A percentile compares a stretch with the other conserved stretches of the same genome.
Conservation (phyloP, 1,140 invertebrate species). For the Achatina immaculata region DNA sequence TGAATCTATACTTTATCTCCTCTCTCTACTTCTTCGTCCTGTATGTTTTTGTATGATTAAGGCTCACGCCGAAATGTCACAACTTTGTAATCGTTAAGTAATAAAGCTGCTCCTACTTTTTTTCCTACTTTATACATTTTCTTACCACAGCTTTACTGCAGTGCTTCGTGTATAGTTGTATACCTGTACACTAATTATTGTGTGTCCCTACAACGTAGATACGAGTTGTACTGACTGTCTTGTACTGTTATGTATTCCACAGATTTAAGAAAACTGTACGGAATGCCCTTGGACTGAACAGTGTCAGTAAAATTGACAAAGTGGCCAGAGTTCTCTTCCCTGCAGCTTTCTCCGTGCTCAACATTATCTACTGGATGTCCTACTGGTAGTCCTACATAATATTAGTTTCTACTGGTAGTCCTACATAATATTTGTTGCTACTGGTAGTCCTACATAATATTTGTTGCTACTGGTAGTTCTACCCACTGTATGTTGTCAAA, state of each 20-base stretch:
- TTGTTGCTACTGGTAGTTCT: background rate
- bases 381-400: constrained; percentile 18
- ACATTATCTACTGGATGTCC: constrained; percentile 72
- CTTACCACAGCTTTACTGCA: too few species aligned
- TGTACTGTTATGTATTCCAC: too few species aligned
- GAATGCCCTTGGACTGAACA: constrained; percentile 57
- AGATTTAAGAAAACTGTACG: constrained; percentile 47
- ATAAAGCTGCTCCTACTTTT: too few species aligned
- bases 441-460: background rate
- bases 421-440: background rate
- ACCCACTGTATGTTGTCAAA: background rate
- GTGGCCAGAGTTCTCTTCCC: constrained; percentile 73
- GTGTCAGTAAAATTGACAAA: constrained; percentile 73
- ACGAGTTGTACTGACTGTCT: background rate
- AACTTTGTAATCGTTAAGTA: too few species aligned
- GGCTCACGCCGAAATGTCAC: too few species aligned
- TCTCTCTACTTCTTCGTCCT: too few species aligned
- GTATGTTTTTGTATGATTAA: too few species aligned
- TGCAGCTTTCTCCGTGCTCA: constrained; percentile 70
- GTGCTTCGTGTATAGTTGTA: too few species aligned
- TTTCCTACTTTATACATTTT: too few species aligned
- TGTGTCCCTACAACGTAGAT: too few species aligned
- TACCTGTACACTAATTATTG: too few species aligned
- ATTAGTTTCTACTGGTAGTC: background rate
- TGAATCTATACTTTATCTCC: too few species aligned